Evolutionary conservation across 2,888 invertebrate genomes (phyloP), one percentile per base, ranked within the genome.

Genomic region (Chirona hameri): DNA sequence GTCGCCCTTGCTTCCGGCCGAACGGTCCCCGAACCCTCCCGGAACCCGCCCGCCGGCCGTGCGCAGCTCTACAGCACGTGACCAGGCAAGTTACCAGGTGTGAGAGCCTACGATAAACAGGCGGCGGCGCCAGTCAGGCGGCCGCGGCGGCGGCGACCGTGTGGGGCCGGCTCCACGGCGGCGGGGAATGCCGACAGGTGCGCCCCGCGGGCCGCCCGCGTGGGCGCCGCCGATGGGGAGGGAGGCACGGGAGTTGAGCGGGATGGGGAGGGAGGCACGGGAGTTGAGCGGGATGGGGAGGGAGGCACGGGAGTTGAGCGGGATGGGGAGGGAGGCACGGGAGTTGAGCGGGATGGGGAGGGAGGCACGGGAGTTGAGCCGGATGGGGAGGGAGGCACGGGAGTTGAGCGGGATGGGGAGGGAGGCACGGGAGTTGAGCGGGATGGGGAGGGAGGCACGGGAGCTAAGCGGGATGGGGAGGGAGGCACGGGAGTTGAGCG

Each of bases 141-240:
- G 72, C 72, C 18, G 72, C 31, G 29, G 72, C 14, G 29, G 72
- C 72, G 52, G 52, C 52, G 52, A 12, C 52, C 7, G 52, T 12
- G 52, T 7, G 4, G 39, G 39, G 31, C 18, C 18, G 72, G 72
- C 72, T 72, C 72, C 72, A 10, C 31, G 29, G 31, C 18, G 72
- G 72, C 72, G 72, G 72, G 72, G 72, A 72, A 72, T 72, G 27
- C 27, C 5, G 72, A 27, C 72, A 72, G 72, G 72, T 72, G 72
- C 72, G 31, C n/a, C 65, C 39, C 39, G 39, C 39, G 39, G 39
- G 39, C 39, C 4, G 39, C 39, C 39, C 39, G 39, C 7, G 39
- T 39, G 39, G 39, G 4, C 39, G 27, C 24, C 60, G 60, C 21
- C 65, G 7, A n/a, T 3, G 72, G 72, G 14, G 72, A 7, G 72